Evolutionary conservation across 35 echinoderm and acorn worm species (phyloP).

Genomic region (Diadema setosum): DNA sequence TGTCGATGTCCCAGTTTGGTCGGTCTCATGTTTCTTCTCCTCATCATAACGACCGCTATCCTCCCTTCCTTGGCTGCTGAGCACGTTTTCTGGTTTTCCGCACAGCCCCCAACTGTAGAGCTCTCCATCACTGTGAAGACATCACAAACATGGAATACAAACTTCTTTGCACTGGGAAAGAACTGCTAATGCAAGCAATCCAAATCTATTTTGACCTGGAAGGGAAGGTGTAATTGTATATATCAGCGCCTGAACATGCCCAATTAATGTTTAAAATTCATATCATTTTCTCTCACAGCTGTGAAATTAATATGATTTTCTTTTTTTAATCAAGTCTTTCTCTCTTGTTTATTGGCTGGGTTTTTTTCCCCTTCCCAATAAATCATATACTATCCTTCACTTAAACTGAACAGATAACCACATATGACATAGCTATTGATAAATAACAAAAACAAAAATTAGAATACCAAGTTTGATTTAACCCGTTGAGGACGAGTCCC

Average conservation of each 20-base stretch:
- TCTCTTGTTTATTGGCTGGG: neutral
- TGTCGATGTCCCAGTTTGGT: neutral
- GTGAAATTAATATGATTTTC: too few relatives aligned
- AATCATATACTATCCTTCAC: neutral
- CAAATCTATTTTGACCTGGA: too few relatives aligned
- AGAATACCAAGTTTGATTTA: too few relatives aligned
- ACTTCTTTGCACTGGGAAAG: neutral
- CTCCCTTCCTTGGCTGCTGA: neutral
- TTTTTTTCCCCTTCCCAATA: neutral
- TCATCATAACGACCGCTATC: neutral
- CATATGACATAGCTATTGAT: too few relatives aligned
- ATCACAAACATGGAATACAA: neutral
- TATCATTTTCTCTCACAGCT: too few relatives aligned
- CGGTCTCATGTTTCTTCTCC: neutral
- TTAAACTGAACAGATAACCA: neutral
- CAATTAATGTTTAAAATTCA: too few relatives aligned
- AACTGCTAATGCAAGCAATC: too few relatives aligned
- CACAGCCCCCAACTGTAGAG: constrained; percentile 30
- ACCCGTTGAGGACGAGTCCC: too few relatives aligned
- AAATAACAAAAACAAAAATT: neutral
- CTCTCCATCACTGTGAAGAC: constrained; percentile 23
- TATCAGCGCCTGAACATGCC: too few relatives aligned
- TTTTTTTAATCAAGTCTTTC: too few relatives aligned
- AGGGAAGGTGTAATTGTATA: too few relatives aligned
- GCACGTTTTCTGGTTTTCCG: constrained; percentile 14